Evolutionary conservation across 2,888 invertebrate species (phyloP), one percentile per base, ranked within the genome.

Genomic region (Dilophus febrilis): DNA sequence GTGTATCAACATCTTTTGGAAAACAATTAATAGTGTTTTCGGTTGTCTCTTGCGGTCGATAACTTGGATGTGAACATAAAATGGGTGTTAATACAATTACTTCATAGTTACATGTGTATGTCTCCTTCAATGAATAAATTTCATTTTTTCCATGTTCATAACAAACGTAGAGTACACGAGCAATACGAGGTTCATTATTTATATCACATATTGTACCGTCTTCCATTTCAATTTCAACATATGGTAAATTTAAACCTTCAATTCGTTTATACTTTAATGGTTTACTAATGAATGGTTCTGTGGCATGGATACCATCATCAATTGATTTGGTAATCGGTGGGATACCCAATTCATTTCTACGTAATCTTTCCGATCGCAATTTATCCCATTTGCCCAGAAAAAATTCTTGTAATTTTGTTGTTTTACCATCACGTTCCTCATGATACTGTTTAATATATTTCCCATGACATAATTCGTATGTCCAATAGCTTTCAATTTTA

Each of bases 381-480:
- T 70, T 65, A 49, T 73, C 76, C 76, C 81, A 84, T 47, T 73
- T 72, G 0, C 92, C 92, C 1, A 94, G 66, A 51, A 70, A 81
- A 56, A 81, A 94, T 56, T 91, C 87, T 54, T 91, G 91, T 0
- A 77, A 64, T 54, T 79, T 83, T 2, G 83, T 71, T 56, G 77
- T 74, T 62, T 86, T 79, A 61, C 77, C 82, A 58, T 91, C 92
- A 48, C 88, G 72, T 51, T 91, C 90, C 57, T 97, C 95, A 58
- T 98, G 95, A 57, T 87, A 98, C 57, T 98, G 97, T 19, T 87
- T 71, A 3, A 97, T 74, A 57, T 81, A 83, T 49, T 75, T 70
- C 0, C 94, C 94, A 61, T 95, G 95, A 52, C 95, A 95, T 26
- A 95, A 73, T 61, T 95, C 92, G 58, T 95, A 95, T 0, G 88